Evolutionary conservation across 2,113 vertebrate species (phyloP), one percentile per base, ranked within the genome.

Genomic region (Galemys pyrenaicus): DNA sequence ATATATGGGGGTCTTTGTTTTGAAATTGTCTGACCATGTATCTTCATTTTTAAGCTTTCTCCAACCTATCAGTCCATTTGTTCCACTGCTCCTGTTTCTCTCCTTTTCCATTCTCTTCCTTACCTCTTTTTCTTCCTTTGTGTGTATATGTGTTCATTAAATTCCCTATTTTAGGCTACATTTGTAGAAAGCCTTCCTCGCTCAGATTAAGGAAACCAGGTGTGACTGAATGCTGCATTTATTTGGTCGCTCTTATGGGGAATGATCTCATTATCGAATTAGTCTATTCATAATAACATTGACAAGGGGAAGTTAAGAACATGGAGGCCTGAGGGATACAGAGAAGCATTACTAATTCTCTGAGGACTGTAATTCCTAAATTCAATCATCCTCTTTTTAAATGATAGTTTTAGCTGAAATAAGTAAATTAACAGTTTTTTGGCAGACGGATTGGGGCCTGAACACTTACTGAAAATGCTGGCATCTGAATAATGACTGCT

Each of bases 341-440:
- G 89, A 97, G 78, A 95, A 96, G 95, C 96, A 82, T 97, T 95
- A 94, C 94, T 30, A 94, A 86, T 87, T 95, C 98, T 96, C 95
- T 30, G 56, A 88, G 97, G 98, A 97, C 92, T 12, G 68, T 80
- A 94, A 92, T 96, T 97, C 94, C 96, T 97, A 98, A 97, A 98
- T 98, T 95, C 97, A 96, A 96, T 98, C 94, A 97, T 97, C 83
- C 39, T 22, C 89, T 96, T 93, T 97, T 95, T 70, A 96, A 98
- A 96, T 82, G 11, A 80, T 96, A 97, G 97, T 96, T 95, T 95
- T 96, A 95, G 93, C 96, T 94, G 94, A 98, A 98, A 92, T 94
- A 97, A 98, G 95, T 98, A 97, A 98, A 98, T 98, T 98, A 97
- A 96, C 94, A 90, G 60, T 93, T 92, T 51, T 97, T 97, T 97